These are phyloP conservation scores for Plagodis pulveraria DNA, from an alignment of 2,888 invertebrate genomes.

Conservation along the genomic window DNA sequence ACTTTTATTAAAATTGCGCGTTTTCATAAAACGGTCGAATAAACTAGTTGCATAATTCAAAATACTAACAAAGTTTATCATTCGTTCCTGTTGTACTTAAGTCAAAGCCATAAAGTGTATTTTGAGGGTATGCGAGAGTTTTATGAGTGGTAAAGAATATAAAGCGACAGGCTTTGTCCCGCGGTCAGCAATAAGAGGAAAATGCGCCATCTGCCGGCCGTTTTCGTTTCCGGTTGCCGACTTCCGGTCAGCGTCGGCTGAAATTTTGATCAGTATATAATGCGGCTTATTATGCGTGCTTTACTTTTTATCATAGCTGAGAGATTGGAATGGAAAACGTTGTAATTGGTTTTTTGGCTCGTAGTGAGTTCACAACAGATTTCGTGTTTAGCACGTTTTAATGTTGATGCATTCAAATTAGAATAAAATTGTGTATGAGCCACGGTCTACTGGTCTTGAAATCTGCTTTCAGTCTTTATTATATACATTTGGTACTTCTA, in stretches of 20 bases:
- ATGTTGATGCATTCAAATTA: not conserved
- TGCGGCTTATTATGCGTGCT: conserved; percentile 65
- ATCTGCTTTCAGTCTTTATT: not conserved
- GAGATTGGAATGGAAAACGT: conserved; percentile 29
- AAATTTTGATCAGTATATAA: conserved; percentile 75
- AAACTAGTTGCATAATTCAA: conserved; percentile 76
- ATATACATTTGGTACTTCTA: no score
- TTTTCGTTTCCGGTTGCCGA: conserved; percentile 62
- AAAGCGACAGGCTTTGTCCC: conserved; percentile 71
- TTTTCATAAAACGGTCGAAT: conserved; percentile 54
- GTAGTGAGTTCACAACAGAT: conserved; percentile 8
- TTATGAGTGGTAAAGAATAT: conserved; percentile 44
- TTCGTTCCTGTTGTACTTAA: conserved; percentile 36
- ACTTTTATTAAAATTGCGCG: conserved; percentile 41
- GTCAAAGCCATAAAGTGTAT: conserved; percentile 33
- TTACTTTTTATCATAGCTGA: conserved; percentile 32
- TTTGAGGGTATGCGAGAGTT: conserved; percentile 27
- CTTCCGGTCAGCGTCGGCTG: conserved; percentile 64
- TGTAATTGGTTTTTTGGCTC: conserved; percentile 24
- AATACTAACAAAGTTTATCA: conserved; percentile 45
- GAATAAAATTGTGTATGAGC: not conserved
- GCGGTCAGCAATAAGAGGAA: conserved; percentile 80
- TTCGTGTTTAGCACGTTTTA: conserved; percentile 5
- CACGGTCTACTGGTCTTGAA: not conserved
- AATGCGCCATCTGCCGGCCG: conserved; percentile 73